Conservation (phyloP, 2,888 invertebrate genomes). For the Hartigia nigra region DNA sequence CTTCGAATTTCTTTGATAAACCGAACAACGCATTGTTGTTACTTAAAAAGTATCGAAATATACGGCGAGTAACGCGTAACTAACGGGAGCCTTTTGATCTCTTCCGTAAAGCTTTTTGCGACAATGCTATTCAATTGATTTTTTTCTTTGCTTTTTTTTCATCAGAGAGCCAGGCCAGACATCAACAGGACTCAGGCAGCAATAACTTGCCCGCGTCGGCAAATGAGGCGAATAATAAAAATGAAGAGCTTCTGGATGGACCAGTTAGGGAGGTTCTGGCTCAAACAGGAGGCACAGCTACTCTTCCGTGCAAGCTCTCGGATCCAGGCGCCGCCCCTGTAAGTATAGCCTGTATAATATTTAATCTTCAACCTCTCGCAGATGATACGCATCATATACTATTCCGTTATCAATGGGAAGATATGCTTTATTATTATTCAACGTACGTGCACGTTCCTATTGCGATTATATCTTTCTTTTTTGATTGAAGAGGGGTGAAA, state of each 20-base stretch:
- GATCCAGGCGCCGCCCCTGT: conserved; percentile 65
- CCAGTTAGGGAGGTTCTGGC: conserved; percentile 65
- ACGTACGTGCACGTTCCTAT: no score
- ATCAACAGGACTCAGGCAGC: conserved; percentile 49
- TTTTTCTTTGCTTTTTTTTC: neutral
- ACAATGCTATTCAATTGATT: neutral
- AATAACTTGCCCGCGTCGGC: conserved; percentile 43
- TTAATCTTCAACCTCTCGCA: no score
- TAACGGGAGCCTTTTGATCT: neutral
- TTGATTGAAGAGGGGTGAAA: no score
- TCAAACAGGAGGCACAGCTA: conserved; percentile 67
- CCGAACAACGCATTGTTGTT: no score
- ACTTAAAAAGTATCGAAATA: no score
- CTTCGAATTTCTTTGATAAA: no score
- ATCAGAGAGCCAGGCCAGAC: conserved; percentile 55
- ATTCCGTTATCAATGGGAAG: no score
- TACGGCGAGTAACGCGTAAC: no score
- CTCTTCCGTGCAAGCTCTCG: conserved; percentile 67
- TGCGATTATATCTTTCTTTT: no score
- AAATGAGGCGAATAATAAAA: conserved; percentile 34
- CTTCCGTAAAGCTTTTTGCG: neutral
- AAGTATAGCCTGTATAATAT: conserved; percentile 42
- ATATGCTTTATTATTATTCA: no score
- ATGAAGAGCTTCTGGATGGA: conserved; percentile 39
- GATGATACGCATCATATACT: no score